Evolutionary conservation across 2,888 invertebrate genomes (phyloP), one percentile per base, ranked within the genome.

Genomic region (Eilema griseolum): DNA sequence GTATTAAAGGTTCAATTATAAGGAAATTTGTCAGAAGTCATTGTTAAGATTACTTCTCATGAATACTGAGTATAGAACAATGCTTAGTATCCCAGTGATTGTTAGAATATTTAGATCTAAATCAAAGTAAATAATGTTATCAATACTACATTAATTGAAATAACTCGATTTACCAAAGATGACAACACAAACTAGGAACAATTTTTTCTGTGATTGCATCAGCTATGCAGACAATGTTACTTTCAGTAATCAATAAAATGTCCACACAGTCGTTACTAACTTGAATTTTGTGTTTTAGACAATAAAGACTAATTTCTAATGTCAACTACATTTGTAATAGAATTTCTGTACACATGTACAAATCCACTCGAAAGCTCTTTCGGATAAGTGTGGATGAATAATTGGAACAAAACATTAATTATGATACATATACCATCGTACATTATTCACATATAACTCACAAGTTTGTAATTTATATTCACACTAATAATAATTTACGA

Each of bases 391-490:
- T 59, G 52, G 16, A 33, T 20, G 24, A 52, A 69, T 69, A 72
- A 77, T 61, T 67, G n/a, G 61, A 66, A 61, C 67, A 28, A 24
- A 67, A 64, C 61, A 69, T 56, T 63, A 76, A 66, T 63, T 75
- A 71, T 67, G 64, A 63, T 73, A 61, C 28, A 57, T 61, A 69
- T 63, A 72, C 59, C 60, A 69, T 65, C 41, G 64, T 63, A 56
- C 57, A 64, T n/a, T 46, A 41, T 60, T 57, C 31, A 33, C 41
- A 28, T 66, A 46, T 16, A 70, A 64, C 70, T 72, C 62, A 70
- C 46, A 31, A 37, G 64, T 66, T 23, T 65, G 73, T 61, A 70
- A 72, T 80, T 77, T 72, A 72, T 68, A 67, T 52, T 59, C 31
- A 12, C 4, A 24, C 20, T 66, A 26, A 60, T 26, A 60, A 37